Evolutionary conservation across 2,113 vertebrate genomes (phyloP).

Genomic region (Bucco capensis): DNA sequence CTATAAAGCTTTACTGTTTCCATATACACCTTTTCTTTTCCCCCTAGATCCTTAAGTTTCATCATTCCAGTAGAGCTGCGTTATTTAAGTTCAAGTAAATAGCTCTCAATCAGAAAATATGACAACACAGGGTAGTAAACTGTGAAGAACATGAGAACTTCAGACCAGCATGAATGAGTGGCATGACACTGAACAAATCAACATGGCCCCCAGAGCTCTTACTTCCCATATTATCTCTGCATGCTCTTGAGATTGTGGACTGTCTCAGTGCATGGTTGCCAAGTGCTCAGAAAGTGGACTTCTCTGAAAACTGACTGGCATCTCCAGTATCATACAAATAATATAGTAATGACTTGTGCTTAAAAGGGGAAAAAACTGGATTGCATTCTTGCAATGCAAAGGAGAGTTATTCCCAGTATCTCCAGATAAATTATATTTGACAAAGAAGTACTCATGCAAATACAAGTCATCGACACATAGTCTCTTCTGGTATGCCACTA

Average conservation of each 20-base stretch:
- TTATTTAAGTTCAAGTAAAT: background rate
- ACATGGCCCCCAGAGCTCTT: background rate
- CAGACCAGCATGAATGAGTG: background rate
- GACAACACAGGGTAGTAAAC: background rate
- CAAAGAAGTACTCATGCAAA: conserved; percentile 28
- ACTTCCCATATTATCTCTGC: background rate
- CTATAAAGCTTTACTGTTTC: background rate
- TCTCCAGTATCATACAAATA: background rate
- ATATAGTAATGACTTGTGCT: background rate
- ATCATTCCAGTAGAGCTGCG: background rate
- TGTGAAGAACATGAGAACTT: background rate
- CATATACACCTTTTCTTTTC: background rate
- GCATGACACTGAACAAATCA: background rate
- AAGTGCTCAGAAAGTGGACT: background rate
- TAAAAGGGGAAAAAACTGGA: background rate
- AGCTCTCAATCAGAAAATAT: background rate
- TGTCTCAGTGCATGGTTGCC: background rate
- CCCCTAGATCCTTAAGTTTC: background rate
- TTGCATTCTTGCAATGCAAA: background rate
- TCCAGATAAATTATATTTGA: conserved; percentile 15
- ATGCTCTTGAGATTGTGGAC: background rate
- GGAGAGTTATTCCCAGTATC: background rate
- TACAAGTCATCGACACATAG: background rate
- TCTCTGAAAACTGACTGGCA: background rate
- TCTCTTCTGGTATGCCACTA: conserved; percentile 5